Evolutionary conservation across 1,140 invertebrate species (phyloP), one percentile per base, ranked within the genome.

Genomic region (Cyclina sinensis): DNA sequence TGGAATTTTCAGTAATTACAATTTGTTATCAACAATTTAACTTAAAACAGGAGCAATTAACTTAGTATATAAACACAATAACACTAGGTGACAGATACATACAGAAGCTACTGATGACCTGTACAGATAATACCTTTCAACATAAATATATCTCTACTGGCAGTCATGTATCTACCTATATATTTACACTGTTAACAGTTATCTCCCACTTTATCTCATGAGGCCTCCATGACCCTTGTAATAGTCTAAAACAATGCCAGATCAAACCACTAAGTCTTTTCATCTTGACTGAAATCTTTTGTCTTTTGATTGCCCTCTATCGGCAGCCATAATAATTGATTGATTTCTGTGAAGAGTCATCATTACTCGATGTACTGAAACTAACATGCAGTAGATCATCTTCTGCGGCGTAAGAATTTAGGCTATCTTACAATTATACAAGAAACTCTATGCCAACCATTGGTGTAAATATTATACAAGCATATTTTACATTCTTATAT

Each of bases 101-200:
- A 57, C n/a, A 57, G 51, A 57, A 57, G 1, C 18, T 27, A 27
- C n/a, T 27, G 57, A 62, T 62, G 57, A 62, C 57, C 57, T 62
- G 57, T 62, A 21, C 57, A 62, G 57, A 62, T 62, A 62, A 27
- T 24, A n/a, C 57, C 57, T 62, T 27, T 62, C 57, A n/a, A n/a
- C 27, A 62, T n/a, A 62, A n/a, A n/a, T n/a, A n/a, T n/a, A n/a
- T n/a, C n/a, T n/a, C n/a, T 62, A 62, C 24, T n/a, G 27, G 3
- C 57, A 27, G 57, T 27, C 57, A 62, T 62, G 57, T 62, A 62
- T 62, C 24, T 62, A 27, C 18, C 57, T 62, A 27, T 14, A 43
- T 62, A 27, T n/a, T 62, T 27, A 62, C 14, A n/a, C 9, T 27
- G 57, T 27, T 62, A 62, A 27, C 18, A n/a, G n/a, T 5, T 57